Base-by-base conservation (phyloP, 92 coral and sea anemone species). In the Bergia puertoricense region DNA sequence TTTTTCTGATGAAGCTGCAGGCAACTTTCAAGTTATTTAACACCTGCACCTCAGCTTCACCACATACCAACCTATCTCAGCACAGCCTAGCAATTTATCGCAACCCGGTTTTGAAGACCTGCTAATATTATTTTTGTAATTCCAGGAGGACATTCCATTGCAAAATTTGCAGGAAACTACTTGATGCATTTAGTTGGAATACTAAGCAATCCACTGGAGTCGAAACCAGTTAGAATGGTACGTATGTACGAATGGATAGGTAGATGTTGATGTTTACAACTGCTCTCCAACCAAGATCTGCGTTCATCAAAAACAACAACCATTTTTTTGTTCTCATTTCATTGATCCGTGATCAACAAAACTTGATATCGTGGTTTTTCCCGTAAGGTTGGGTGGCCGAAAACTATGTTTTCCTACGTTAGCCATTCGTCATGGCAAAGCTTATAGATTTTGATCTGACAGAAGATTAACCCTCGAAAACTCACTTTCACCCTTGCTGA, bases 161-260 rank as follows among this genome's bases (percentile, higher is more conserved):
- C 86, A 20, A 82, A 82, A n/a, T 82, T 82, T 22, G 86, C 86
- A 6, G 86, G 86, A 18, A 82, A 82, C 38, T 82, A 82, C 16
- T 45, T 82, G 57, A 82, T 82, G 76, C 86, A 82, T 82, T 82
- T 82, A 74, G 76, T 66, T 66, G 86, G 86, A 0, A 66, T 82
- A 10, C 86, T 82, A 4, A 38, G 86, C 77, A 82, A 82, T 18
- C 76, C 65, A 43, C 59, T 65, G 57, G 86, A 82, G 30, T 37
- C 86, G 75, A 82, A 82, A 69, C 5, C 20, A 43, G 62, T 82
- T 30, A 82, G 66, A 82, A 82, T 65, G 86, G 86, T 82, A 22
- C 4, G 86, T 44, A 43, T 30, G 14, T 16, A 57, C 5, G 0
- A 18, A 50, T 5, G 30, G 30, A 16, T 30, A 51, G 9, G 15